Base-by-base conservation (phyloP, 1,140 invertebrate genomes). In the Caenorhabditis inopinata region DNA sequence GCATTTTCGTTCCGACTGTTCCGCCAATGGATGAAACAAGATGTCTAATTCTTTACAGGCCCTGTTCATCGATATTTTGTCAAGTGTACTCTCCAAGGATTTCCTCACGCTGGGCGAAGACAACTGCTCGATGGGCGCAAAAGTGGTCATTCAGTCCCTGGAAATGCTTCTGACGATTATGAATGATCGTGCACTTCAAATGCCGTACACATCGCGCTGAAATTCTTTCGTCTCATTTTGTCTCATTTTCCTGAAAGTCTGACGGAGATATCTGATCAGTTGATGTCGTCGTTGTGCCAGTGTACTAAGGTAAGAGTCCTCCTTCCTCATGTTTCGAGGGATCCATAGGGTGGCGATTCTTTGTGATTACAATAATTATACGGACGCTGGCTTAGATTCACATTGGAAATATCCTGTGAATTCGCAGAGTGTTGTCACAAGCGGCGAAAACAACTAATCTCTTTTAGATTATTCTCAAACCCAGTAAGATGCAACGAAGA, bases 111-210 rank as follows among this genome's bases (percentile, higher is more conserved):
- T 68, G 16, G 58, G 58, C 18, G 58, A 42, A 21, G 58, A 68
- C 7, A 68, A 68, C 32, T 68, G 58, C 23, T 38, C 58, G 1
- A 68, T 18, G 6, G 58, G 58, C 2, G 58, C 58, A 7, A 68
- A 68, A 68, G 80, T 79, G n/a, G 80, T 53, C 27, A 58, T 82
- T 12, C 25, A 45, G 7, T 78, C 53, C 4, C 25, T 82, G 9
- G 77, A 83, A 49, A 83, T 83, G 83, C 49, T 83, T 7, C 62
- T 83, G 4, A 46, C 53, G 14, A 76, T 83, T 32, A 83, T 83
- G 82, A 80, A 80, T 45, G 82, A 82, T 16, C 18, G 21, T 45
- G 35, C 83, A 1, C 35, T 83, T 14, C 35, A 74, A 16, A 79
- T 83, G 47, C 83, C 83, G 25, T 62, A 80, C 62, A 80, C 16